Conservation (phyloP, 2,113 vertebrate genomes). For the Lethenteron reissneri region DNA sequence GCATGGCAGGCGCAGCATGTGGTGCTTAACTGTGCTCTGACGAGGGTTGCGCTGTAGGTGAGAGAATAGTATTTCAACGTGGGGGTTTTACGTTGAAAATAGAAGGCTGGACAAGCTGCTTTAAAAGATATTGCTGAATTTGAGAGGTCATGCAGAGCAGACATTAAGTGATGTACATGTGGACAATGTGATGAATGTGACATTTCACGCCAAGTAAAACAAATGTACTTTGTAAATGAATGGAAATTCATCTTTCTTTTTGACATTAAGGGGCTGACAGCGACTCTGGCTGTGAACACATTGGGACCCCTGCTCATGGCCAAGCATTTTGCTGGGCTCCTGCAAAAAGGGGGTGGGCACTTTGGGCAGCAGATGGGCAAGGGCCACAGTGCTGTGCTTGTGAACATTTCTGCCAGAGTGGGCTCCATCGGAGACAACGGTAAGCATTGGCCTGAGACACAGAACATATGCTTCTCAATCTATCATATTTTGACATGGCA, state of each 20-base stretch:
- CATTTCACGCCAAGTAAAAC: neutral
- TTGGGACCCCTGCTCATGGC: constrained; percentile 24
- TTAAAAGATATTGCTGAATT: neutral
- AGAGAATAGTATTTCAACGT: neutral
- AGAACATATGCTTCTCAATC: too few relatives aligned
- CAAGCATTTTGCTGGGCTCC: constrained; percentile 24
- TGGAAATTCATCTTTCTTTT: neutral
- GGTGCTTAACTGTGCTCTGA: neutral
- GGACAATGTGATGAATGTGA: constrained; percentile 4
- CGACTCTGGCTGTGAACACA: constrained; percentile 21
- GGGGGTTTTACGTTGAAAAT: neutral
- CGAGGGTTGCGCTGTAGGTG: neutral
- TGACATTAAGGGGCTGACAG: constrained; percentile 16
- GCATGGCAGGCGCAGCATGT: neutral
- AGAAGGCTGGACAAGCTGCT: too few relatives aligned
- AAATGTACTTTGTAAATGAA: neutral
- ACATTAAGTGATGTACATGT: neutral
- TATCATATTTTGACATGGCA: too few relatives aligned
- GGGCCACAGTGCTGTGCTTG: constrained; percentile 19
- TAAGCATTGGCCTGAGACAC: constrained; percentile 10
- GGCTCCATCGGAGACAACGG: constrained; percentile 26
- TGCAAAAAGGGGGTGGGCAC: constrained; percentile 21
- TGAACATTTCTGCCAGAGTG: constrained; percentile 27
- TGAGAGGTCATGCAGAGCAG: neutral
- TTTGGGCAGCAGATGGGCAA: constrained; percentile 21